A percentile compares a stretch with the other conserved stretches of the same genome.
Evolutionary conservation across 2,888 invertebrate genomes (phyloP).

Genomic region (Physocephala rufipes): DNA sequence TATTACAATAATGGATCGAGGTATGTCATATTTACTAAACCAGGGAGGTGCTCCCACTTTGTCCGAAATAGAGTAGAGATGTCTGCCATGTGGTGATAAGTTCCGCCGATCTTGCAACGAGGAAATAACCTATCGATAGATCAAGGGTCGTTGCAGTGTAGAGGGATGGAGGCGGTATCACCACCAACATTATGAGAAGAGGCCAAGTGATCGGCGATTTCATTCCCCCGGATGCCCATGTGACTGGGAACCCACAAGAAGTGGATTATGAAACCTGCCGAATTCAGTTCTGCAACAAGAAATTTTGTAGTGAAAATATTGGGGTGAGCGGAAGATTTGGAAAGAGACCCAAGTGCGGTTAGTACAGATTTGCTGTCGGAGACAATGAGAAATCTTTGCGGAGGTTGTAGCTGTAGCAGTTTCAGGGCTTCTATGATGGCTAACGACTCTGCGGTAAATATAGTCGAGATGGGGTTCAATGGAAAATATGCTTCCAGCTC

Average conservation of each 20-base stretch:
- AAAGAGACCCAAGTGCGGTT: too few relatives aligned
- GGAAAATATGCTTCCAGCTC: too few relatives aligned
- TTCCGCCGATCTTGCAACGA: constrained; percentile 22
- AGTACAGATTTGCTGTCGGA: too few relatives aligned
- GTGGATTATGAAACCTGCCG: neutral
- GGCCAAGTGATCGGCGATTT: neutral
- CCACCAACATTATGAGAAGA: neutral
- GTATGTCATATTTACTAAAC: constrained; percentile 8
- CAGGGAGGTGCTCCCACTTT: constrained; percentile 13
- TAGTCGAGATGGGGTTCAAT: too few relatives aligned
- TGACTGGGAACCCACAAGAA: constrained; percentile 17
- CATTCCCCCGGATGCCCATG: constrained; percentile 25
- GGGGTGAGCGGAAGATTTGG: too few relatives aligned
- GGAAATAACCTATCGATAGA: neutral
- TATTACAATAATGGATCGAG: neutral
- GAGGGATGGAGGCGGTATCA: neutral
- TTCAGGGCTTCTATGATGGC: too few relatives aligned
- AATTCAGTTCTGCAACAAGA: neutral
- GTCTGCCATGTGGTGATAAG: constrained; percentile 1
- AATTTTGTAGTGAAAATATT: constrained; percentile 15
- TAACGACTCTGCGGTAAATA: too few relatives aligned
- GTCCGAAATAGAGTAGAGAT: neutral
- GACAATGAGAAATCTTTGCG: too few relatives aligned
- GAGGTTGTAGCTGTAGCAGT: too few relatives aligned
- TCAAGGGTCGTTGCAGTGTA: neutral